Base-by-base conservation (phyloP, 2,888 invertebrate genomes). In the Phaonia tiefii region DNA sequence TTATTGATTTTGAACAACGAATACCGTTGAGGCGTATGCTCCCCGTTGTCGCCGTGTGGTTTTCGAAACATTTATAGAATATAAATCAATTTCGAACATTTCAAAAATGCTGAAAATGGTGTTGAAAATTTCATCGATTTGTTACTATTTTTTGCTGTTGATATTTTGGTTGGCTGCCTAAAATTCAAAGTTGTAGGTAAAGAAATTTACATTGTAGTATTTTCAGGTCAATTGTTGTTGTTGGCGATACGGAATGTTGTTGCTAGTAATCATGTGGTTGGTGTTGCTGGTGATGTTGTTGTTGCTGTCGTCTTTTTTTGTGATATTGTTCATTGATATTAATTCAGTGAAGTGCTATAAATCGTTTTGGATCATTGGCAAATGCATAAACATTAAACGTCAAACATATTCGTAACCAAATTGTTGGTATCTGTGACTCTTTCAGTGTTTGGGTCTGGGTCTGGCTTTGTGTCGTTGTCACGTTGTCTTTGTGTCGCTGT, bases 351-450 rank as follows among this genome's bases (percentile, higher is more conserved):
- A 60, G 49, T 67, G 79, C 78, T 69, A 79, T 81, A 81, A 81
- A 81, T 81, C 72, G 81, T 72, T 75, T 79, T 75, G 81, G 79
- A 81, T 81, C 81, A 81, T 78, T 81, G 81, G 51, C 79, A 79
- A 31, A 81, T 79, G 75, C 81, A 81, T 79, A 81, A 81, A 79
- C 75, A 56, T 75, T 79, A 81, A 81, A 79, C 71, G 69, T 75
- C 79, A 49, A 75, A 22, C 25, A 25, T 11, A n/a, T n/a, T n/a
- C n/a, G n/a, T n/a, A 44, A 70, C 46, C 39, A 69, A 75, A 60
- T 72, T 42, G 22, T 70, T 37, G 37, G n/a, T n/a, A n/a, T 42
- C 17, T 1, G 8, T 46, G 5, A 17, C 11, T 44, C 1, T n/a
- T n/a, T n/a, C 13, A 26, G 58, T 58, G n/a, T 22, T 42, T 42